Conservation (phyloP, 1,140 invertebrate genomes). For the Lethocerus indicus region DNA sequence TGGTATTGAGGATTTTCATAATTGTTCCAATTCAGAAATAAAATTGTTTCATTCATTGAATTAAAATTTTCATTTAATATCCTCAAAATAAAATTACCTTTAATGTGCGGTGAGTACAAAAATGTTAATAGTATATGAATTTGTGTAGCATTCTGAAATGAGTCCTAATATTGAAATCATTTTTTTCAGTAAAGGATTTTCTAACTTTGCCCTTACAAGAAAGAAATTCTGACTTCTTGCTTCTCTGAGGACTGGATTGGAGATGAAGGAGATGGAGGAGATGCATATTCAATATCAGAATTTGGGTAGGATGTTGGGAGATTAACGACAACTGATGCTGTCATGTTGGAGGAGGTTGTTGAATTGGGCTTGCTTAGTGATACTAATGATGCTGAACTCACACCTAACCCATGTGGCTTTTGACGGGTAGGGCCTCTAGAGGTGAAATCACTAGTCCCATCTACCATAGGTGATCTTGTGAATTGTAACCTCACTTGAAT, state of each 20-base stretch:
- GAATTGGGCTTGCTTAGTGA: constrained; percentile 22
- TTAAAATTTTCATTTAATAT: too few relatives aligned
- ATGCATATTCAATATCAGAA: constrained; percentile 21
- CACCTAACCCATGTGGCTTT: constrained; percentile 7
- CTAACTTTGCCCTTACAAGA: too few relatives aligned
- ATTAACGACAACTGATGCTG: constrained; percentile 23
- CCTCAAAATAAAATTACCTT: too few relatives aligned
- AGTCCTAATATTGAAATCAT: too few relatives aligned
- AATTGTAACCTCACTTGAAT: constrained; percentile 15
- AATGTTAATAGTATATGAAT: too few relatives aligned
- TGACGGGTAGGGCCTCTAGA: constrained; percentile 2
- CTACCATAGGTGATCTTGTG: constrained; percentile 5
- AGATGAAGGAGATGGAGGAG: constrained; percentile 19
- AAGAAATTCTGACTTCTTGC: constrained; percentile 22
- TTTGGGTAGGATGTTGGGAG: constrained; percentile 22
- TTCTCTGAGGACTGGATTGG: constrained; percentile 18
- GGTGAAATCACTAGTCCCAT: constrained; percentile 2
- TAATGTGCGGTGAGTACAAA: too few relatives aligned
- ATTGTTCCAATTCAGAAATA: too few relatives aligned
- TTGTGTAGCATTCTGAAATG: too few relatives aligned
- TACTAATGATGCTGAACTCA: constrained; percentile 16
- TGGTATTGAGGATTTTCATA: too few relatives aligned
- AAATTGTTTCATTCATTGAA: too few relatives aligned
- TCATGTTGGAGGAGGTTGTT: constrained; percentile 23
- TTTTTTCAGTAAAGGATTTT: too few relatives aligned